Evolutionary conservation across 2,113 vertebrate genomes (phyloP).

Genomic region (Cynocephalus volans): DNA sequence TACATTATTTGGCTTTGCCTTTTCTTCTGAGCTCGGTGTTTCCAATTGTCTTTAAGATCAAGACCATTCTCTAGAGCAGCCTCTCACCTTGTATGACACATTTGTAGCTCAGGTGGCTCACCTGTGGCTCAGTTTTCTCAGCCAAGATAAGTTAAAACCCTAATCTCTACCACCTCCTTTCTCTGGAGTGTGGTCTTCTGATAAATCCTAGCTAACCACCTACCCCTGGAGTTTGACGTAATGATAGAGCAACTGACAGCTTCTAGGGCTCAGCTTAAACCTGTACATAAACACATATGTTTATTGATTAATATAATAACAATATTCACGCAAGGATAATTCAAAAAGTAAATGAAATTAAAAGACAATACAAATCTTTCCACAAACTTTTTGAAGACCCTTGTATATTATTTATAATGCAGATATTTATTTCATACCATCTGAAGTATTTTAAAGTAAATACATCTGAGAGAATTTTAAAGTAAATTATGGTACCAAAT

Average conservation of each 20-base stretch:
- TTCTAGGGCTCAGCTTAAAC: background rate
- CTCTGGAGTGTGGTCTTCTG: background rate
- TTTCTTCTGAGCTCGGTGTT: background rate
- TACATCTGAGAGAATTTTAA: conserved; percentile 1
- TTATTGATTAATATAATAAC: background rate
- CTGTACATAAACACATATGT: background rate
- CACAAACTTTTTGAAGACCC: too few relatives aligned
- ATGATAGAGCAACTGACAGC: background rate
- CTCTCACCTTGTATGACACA: background rate
- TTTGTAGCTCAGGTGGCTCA: background rate
- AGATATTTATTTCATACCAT: background rate
- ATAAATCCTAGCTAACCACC: background rate
- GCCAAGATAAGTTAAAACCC: background rate
- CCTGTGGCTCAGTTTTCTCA: background rate
- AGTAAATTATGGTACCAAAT: background rate
- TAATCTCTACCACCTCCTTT: background rate
- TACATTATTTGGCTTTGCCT: background rate
- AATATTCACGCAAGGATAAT: background rate
- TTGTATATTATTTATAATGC: background rate
- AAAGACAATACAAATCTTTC: too few relatives aligned
- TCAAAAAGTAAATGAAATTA: too few relatives aligned
- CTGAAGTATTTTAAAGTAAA: conserved; percentile 45
- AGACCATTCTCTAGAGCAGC: background rate
- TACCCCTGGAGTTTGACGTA: background rate
- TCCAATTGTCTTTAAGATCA: background rate